phyloP scores from a whole-genome alignment of 2,888 invertebrate genomes.

The Eucriotettix oculatus region DNA sequence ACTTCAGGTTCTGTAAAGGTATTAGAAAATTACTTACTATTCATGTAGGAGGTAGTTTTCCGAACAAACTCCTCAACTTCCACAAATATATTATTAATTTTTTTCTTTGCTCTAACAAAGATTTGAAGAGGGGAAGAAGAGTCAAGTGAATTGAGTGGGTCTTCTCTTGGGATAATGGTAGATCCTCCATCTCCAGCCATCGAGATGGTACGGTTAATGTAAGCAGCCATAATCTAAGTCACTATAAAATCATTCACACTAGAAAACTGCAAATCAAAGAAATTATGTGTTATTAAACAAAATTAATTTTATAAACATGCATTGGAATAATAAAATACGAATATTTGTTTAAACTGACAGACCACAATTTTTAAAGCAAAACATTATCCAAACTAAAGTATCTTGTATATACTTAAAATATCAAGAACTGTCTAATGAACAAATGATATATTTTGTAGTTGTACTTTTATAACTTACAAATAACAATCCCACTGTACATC shows the following conservation, averaged over 20 bases:
- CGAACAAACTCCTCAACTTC: conserved; percentile 88
- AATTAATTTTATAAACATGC: no score
- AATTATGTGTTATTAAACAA: no score
- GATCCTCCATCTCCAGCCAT: conserved; percentile 61
- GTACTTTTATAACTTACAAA: no score
- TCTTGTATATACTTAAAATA: no score
- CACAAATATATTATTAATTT: conserved; percentile 92
- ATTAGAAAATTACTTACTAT: conserved; percentile 40
- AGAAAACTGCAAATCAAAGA: no score
- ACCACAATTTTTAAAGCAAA: no score
- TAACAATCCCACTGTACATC: no score
- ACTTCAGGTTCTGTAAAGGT: background rate
- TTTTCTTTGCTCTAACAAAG: conserved; percentile 96
- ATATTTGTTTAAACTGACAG: no score
- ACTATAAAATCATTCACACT: conserved; percentile 13
- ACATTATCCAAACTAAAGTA: no score
- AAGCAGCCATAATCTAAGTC: conserved; percentile 55
- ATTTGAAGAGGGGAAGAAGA: conserved; percentile 75
- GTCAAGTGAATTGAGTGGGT: conserved; percentile 12
- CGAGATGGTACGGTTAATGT: conserved; percentile 77
- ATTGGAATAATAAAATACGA: no score
- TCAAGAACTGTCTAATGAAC: no score
- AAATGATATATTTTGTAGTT: no score
- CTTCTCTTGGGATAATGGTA: conserved; percentile 22
- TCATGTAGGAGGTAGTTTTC: conserved; percentile 72